Evolutionary conservation across 2,888 invertebrate species (phyloP).

Genomic region (Drosophila subsilvestris): DNA sequence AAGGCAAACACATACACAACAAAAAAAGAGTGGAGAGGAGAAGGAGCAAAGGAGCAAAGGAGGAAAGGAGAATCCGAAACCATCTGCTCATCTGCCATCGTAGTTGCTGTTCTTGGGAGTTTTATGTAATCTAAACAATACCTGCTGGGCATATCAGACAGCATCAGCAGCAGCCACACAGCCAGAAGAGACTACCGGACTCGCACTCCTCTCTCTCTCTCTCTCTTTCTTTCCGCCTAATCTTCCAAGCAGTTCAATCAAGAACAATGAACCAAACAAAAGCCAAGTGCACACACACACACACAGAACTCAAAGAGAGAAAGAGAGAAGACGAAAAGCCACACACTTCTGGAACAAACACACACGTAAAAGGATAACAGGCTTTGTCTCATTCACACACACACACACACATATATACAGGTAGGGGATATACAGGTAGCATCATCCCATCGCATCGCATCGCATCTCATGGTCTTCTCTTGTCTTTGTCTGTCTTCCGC

Average conservation of each 20-base stretch:
- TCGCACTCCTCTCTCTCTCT: slow-evolving; percentile 9
- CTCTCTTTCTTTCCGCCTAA: slow-evolving; percentile 30
- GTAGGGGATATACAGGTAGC: slow-evolving; percentile 11
- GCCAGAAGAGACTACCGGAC: slow-evolving; percentile 5
- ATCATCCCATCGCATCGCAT: not conserved
- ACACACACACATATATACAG: not conserved
- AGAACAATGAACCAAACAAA: slow-evolving; percentile 73
- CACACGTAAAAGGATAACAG: slow-evolving; percentile 31
- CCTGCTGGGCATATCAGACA: slow-evolving; percentile 52
- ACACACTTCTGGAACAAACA: slow-evolving; percentile 14
- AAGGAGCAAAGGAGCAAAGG: too few relatives aligned
- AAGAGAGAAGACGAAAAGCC: slow-evolving; percentile 35
- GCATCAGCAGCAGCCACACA: slow-evolving; percentile 13
- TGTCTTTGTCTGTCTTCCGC: slow-evolving; percentile 27
- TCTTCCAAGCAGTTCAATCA: slow-evolving; percentile 51
- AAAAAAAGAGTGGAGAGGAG: not conserved
- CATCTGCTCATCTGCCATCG: slow-evolving; percentile 38
- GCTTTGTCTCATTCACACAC: slow-evolving; percentile 4
- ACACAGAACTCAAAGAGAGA: slow-evolving; percentile 45
- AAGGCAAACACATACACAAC: slow-evolving; percentile 51
- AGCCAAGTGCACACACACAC: slow-evolving; percentile 49
- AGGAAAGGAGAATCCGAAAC: slow-evolving; percentile 28
- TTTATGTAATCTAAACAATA: slow-evolving; percentile 77
- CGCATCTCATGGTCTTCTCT: slow-evolving; percentile 12
- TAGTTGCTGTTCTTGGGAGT: slow-evolving; percentile 36